Evolutionary conservation across 2,888 invertebrate species (phyloP).

Genomic region (Tenodera sinensis): DNA sequence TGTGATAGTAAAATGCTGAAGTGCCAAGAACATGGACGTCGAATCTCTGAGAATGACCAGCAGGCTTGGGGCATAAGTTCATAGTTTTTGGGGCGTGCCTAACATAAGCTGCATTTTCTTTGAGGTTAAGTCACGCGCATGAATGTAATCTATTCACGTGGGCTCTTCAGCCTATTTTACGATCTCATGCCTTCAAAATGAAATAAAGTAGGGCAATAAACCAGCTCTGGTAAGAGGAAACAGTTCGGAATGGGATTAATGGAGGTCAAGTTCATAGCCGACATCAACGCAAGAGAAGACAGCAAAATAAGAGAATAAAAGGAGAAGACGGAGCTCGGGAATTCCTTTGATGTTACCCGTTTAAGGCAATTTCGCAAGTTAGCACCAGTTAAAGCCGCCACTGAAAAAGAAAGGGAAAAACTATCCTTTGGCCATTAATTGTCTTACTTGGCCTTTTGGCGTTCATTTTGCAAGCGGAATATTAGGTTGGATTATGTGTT

Average conservation of each 20-base stretch:
- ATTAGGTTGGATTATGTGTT: background rate
- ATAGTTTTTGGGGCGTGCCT: too few species aligned
- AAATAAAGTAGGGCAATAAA: background rate
- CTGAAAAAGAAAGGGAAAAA: background rate
- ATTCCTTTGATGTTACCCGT: background rate
- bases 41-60: too few species aligned
- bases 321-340: background rate
- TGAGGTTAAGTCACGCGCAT: background rate
- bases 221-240: background rate
- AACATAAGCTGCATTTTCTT: background rate
- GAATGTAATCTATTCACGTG: background rate
- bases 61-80: too few species aligned
- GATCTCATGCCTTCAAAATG: background rate
- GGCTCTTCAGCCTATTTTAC: background rate
- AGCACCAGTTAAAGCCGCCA: background rate
- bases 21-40: too few species aligned
- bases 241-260: background rate
- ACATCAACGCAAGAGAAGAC: background rate
- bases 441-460: background rate
- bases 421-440: background rate
- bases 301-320: background rate
- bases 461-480: background rate
- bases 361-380: background rate
- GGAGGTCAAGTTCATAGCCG: background rate
- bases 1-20: too few species aligned